Evolutionary conservation across 2,113 vertebrate species (phyloP), one percentile per base, ranked within the genome.

Genomic region (Eptesicus fuscus): DNA sequence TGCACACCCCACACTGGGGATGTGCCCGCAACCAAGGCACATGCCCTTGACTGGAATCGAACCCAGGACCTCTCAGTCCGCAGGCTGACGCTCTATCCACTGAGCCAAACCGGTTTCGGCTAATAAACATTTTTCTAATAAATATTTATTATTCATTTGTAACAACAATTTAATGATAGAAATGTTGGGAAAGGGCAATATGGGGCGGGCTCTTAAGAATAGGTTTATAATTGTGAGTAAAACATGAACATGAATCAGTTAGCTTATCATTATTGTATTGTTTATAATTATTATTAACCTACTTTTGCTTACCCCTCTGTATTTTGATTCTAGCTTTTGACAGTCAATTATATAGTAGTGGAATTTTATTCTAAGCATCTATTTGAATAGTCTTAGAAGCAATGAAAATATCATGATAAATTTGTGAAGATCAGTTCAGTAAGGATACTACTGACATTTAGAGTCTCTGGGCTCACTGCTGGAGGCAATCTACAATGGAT

Each of bases 291-390:
- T n/a, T 77, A 77, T n/a, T 77, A 49, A 49, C 9, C 74, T 49
- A 49, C 44, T 49, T 77, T 49, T 77, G 18, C 30, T 16, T 16
- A 47, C 73, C 4, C 14, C 42, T 76, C 1, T 47, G 7, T 40
- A 76, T 9, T 83, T 88, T 82, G 4, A 63, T 59, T 80, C 83
- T 65, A 40, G 3, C 82, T 73, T n/a, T 86, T 47, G 53, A 47
- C 6, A 47, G 49, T 20, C 65, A 63, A 4, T 65, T 89, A 16
- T 7, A 51, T 56, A 10, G 0, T 35, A 86, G 9, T 11, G 47
- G 5, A 6, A 85, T 90, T 70, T 77, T 73, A 83, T 63, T 92
- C 17, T 67, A 84, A 93, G 69, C 59, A 42, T 28, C 2, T 51
- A 44, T 78, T 67, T 78, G 35, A 79, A 88, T 71, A 47, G 9